phyloP scores from a whole-genome alignment of 1,140 invertebrate species.

The Achatina immaculata region DNA sequence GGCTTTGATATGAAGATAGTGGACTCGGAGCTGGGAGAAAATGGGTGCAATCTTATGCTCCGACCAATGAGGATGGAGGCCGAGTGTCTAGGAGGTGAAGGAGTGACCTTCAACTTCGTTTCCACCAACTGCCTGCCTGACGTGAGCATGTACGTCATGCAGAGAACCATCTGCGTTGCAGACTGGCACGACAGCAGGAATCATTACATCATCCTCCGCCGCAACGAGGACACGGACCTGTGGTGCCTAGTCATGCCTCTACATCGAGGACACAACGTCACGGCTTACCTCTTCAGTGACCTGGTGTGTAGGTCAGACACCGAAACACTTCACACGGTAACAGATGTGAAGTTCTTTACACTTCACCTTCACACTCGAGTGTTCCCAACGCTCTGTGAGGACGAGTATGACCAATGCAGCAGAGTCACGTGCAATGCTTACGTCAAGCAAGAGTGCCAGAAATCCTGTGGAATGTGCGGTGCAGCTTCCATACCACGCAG shows the following conservation, averaged over 20 bases:
- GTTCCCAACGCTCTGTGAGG: conserved; percentile 48
- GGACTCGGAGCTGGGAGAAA: conserved; percentile 38
- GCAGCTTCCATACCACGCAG: conserved; percentile 24
- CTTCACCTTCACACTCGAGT: conserved; percentile 42
- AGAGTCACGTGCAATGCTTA: conserved; percentile 45
- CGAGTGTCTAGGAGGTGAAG: conserved; percentile 56
- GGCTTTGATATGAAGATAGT: conserved; percentile 56
- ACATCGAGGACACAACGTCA: conserved; percentile 5
- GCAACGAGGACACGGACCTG: conserved; percentile 40
- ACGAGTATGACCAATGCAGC: conserved; percentile 53
- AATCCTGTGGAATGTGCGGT: conserved; percentile 50
- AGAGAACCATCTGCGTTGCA: conserved; percentile 49
- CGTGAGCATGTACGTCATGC: conserved; percentile 44
- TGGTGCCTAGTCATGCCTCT: conserved; percentile 54
- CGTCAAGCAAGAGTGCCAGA: conserved; percentile 49
- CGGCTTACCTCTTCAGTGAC: conserved; percentile 49
- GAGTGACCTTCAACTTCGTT: conserved; percentile 52
- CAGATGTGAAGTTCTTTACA: conserved; percentile 36
- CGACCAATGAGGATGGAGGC: conserved; percentile 58
- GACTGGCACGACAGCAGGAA: conserved; percentile 48
- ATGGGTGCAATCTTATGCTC: conserved; percentile 55
- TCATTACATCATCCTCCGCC: conserved; percentile 49
- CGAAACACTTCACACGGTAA: too few relatives aligned
- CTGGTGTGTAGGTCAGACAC: conserved; percentile 36
- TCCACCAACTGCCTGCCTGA: conserved; percentile 45